phyloP scores from a whole-genome alignment of 2,888 invertebrate species.

The Ptychoptera contaminata region DNA sequence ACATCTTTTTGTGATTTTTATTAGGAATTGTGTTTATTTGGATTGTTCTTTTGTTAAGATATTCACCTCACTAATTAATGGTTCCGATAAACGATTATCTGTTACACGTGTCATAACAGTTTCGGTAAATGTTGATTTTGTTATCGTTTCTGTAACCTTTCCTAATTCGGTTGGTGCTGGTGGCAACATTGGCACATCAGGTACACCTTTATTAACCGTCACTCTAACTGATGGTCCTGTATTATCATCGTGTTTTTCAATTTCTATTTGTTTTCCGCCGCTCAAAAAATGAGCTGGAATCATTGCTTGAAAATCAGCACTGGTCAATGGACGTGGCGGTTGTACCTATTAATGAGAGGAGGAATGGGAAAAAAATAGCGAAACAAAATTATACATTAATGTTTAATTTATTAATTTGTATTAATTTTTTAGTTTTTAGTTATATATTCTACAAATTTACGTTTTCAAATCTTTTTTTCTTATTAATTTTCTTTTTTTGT shows the following conservation, averaged over 20 bases:
- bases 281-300: slow-evolving; percentile 81
- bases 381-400: slow-evolving; percentile 2
- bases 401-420: background rate
- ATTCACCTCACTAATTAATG: slow-evolving; percentile 77
- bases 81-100: slow-evolving; percentile 75
- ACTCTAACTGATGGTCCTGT: slow-evolving; percentile 50
- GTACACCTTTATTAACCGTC: slow-evolving; percentile 61
- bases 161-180: slow-evolving; percentile 73
- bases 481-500: too few species aligned
- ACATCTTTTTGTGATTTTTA: background rate
- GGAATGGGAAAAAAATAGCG: slow-evolving; percentile 3
- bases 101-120: slow-evolving; percentile 88
- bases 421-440: slow-evolving; percentile 1
- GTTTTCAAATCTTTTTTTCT: background rate
- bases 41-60: slow-evolving; percentile 14
- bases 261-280: slow-evolving; percentile 57
- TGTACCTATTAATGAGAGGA: slow-evolving; percentile 9
- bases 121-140: slow-evolving; percentile 90
- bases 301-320: slow-evolving; percentile 91
- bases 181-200: slow-evolving; percentile 56
- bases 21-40: slow-evolving; percentile 1
- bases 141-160: slow-evolving; percentile 85
- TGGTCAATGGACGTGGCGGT: slow-evolving; percentile 68
- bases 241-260: slow-evolving; percentile 24
- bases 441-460: background rate